Percentiles rank a stretch among this genome's conserved stretches.
phyloP scores from a whole-genome alignment of 2,888 invertebrate genomes.

The Melieria crassipennis region DNA sequence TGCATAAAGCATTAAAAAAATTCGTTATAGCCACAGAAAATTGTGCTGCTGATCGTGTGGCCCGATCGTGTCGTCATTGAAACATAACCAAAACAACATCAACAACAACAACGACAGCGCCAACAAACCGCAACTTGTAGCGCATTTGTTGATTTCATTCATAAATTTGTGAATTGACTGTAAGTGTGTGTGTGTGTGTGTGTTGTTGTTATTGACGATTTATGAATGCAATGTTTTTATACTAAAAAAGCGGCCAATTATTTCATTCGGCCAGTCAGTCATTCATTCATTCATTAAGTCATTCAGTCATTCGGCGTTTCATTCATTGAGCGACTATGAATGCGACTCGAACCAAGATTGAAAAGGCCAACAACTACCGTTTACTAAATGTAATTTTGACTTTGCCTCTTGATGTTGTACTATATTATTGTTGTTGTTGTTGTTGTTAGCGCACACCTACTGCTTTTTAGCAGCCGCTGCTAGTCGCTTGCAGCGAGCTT shows the following conservation, averaged over 20 bases:
- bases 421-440: constrained; percentile 1
- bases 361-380: constrained; percentile 1
- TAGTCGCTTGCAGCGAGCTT: constrained; percentile 9
- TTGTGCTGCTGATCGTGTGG: constrained; percentile 13
- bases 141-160: constrained; percentile 38
- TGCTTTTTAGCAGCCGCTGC: constrained; percentile 20
- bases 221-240: constrained; percentile 2
- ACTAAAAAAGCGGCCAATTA: background rate
- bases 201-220: background rate
- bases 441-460: constrained; percentile 30
- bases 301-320: background rate
- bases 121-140: constrained; percentile 21
- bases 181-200: background rate
- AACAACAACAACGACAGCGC: background rate
- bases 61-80: background rate
- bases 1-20: constrained; percentile 52
- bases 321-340: no score
- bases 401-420: no score
- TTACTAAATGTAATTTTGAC: no score
- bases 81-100: background rate
- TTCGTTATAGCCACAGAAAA: background rate
- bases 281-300: constrained; percentile 25
- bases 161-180: constrained; percentile 34
- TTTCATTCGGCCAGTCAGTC: constrained; percentile 1
- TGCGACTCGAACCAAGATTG: background rate